These are phyloP conservation scores for Euwallacea similis DNA, from an alignment of 1,140 invertebrate species.

Conservation along the genomic window DNA sequence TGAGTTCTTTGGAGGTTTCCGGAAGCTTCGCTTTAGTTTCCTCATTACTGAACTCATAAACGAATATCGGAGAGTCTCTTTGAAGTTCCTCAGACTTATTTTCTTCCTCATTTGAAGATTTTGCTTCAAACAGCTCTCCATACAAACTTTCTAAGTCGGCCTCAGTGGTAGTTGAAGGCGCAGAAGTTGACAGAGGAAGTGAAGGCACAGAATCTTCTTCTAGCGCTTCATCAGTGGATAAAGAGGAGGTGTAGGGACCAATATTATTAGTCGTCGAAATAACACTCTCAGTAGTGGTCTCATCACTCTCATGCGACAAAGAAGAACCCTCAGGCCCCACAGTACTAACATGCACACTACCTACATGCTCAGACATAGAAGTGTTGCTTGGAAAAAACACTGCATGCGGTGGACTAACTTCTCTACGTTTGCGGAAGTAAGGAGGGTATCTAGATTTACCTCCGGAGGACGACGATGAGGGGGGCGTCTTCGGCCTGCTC, in stretches of 20 bases:
- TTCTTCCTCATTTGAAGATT: not conserved
- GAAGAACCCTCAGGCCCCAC: constrained; percentile 32
- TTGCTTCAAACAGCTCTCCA: constrained; percentile 16
- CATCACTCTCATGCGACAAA: constrained; percentile 29
- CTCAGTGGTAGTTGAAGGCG: not conserved
- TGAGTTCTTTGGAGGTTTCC: constrained; percentile 47
- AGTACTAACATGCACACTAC: constrained; percentile 47
- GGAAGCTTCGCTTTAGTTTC: constrained; percentile 44
- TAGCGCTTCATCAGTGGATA: not conserved
- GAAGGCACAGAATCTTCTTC: not conserved
- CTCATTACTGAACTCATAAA: constrained; percentile 52
- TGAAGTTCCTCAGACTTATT: constrained; percentile 49
- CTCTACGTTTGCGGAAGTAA: constrained; percentile 51
- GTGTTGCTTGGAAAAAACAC: constrained; percentile 43
- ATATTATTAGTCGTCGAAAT: constrained; percentile 24
- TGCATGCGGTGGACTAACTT: constrained; percentile 47
- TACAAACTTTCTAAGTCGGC: constrained; percentile 6
- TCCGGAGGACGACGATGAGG: constrained; percentile 57
- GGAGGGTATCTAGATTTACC: constrained; percentile 57
- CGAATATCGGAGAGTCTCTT: constrained; percentile 54
- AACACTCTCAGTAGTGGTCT: constrained; percentile 4
- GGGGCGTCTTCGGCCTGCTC: constrained; percentile 54
- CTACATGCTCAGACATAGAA: constrained; percentile 35
- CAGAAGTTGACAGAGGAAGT: too few species aligned
- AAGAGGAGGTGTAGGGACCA: not conserved